Percentiles rank a stretch among this genome's conserved stretches.
These are phyloP conservation scores for Spodoptera littoralis DNA, from an alignment of 2,888 invertebrate genomes.

Conservation along the genomic window DNA sequence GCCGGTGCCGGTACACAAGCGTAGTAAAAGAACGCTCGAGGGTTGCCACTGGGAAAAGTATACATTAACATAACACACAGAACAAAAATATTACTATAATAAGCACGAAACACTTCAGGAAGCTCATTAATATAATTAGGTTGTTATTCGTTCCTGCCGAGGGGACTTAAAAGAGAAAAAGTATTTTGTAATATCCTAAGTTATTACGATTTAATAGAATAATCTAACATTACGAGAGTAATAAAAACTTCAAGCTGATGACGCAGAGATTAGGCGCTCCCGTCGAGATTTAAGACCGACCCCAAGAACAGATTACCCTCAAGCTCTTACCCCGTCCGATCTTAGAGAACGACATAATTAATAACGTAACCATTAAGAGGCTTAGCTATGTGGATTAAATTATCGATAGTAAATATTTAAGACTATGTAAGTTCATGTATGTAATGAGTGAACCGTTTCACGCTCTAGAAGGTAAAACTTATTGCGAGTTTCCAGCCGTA, in stretches of 20 bases:
- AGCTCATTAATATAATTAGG: constrained; percentile 70
- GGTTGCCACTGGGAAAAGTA: constrained; percentile 40
- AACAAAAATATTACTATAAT: constrained; percentile 60
- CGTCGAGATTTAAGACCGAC: constrained; percentile 14
- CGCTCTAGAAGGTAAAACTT: constrained; percentile 39
- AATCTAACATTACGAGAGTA: constrained; percentile 31
- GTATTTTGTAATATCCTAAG: constrained; percentile 37
- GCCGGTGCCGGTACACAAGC: constrained; percentile 47
- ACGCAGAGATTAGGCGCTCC: constrained; percentile 30
- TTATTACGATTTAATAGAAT: constrained; percentile 33
- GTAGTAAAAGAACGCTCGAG: constrained; percentile 43
- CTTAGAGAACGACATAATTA: constrained; percentile 25
- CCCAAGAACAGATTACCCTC: constrained; percentile 11
- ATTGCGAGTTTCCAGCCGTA: constrained; percentile 40
- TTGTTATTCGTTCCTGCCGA: constrained; percentile 55
- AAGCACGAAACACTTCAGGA: constrained; percentile 54
- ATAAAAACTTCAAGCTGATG: constrained; percentile 54
- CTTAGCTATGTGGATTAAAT: constrained; percentile 22
- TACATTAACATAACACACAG: constrained; percentile 48
- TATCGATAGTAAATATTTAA: constrained; percentile 31
- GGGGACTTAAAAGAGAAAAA: constrained; percentile 53
- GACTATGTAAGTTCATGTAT: constrained; percentile 33
- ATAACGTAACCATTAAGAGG: constrained; percentile 16
- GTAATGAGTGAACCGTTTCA: constrained; percentile 31
- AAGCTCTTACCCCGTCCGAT: constrained; percentile 7